phyloP scores from a whole-genome alignment of 1,140 invertebrate species.

The Polypedilum pembai region DNA sequence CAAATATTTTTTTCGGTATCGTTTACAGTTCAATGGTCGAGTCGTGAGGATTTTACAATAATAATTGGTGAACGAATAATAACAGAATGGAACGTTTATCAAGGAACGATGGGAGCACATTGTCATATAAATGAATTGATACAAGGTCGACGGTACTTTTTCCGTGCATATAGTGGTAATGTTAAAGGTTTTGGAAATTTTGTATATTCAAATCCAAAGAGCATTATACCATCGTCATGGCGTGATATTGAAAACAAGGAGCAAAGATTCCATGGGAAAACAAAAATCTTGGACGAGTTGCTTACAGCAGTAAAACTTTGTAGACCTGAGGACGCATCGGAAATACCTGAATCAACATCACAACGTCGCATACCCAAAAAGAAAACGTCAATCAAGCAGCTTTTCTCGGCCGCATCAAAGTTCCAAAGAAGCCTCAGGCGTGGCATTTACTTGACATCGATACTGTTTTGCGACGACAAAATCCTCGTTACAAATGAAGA shows the following conservation, averaged over 20 bases:
- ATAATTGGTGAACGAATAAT: constrained; percentile 71
- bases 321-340: constrained; percentile 54
- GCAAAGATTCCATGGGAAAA: constrained; percentile 50
- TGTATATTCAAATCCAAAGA: constrained; percentile 65
- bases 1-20: constrained; percentile 11
- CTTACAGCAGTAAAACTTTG: constrained; percentile 41
- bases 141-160: constrained; percentile 77
- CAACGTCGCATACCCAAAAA: constrained; percentile 60
- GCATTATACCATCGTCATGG: constrained; percentile 88
- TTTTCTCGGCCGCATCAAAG: constrained; percentile 89
- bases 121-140: constrained; percentile 64
- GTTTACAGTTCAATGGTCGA: constrained; percentile 76
- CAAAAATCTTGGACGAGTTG: constrained; percentile 59
- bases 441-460: constrained; percentile 74
- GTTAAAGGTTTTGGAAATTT: constrained; percentile 83
- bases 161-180: constrained; percentile 78
- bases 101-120: constrained; percentile 51
- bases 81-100: constrained; percentile 54
- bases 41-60: constrained; percentile 66
- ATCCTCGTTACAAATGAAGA: constrained; percentile 94
- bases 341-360: constrained; percentile 43
- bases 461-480: constrained; percentile 89
- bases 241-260: constrained; percentile 57
- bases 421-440: constrained; percentile 89
- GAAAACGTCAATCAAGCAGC: constrained; percentile 85